Evolutionary conservation across 2,888 invertebrate species (phyloP).

Genomic region (Parnassius orleans): DNA sequence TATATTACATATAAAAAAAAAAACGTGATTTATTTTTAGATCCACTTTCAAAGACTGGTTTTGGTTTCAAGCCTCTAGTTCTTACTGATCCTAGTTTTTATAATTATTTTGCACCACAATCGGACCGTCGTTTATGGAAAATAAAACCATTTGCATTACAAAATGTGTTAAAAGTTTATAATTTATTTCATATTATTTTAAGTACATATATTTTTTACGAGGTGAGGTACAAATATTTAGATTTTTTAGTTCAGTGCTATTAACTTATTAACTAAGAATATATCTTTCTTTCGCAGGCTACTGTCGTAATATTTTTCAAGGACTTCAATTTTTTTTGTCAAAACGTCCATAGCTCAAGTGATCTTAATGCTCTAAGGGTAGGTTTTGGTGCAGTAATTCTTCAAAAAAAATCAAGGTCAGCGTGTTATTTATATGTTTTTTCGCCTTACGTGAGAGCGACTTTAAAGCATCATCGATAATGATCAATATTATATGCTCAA

Average conservation of each 20-base stretch:
- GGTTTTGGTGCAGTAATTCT: neutral
- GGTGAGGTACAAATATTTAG: slow-evolving; percentile 31
- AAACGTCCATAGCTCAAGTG: slow-evolving; percentile 18
- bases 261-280: neutral
- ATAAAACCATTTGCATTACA: slow-evolving; percentile 84
- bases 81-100: slow-evolving; percentile 81
- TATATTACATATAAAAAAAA: neutral
- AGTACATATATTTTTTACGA: slow-evolving; percentile 36
- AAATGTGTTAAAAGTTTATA: slow-evolving; percentile 84
- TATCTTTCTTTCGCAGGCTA: slow-evolving; percentile 27
- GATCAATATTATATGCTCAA: no score
- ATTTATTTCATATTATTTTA: slow-evolving; percentile 82
- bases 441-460: no score
- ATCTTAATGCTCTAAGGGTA: slow-evolving; percentile 16
- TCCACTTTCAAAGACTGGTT: slow-evolving; percentile 83
- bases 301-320: slow-evolving; percentile 12
- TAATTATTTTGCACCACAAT: slow-evolving; percentile 84
- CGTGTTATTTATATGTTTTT: no score
- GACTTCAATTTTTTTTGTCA: slow-evolving; percentile 29
- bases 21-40: slow-evolving; percentile 65
- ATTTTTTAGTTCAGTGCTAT: neutral
- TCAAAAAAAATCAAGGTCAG: no score
- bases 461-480: no score
- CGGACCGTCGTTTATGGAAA: slow-evolving; percentile 87
- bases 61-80: slow-evolving; percentile 84